Evolutionary conservation across 2,113 vertebrate genomes (phyloP), one percentile per base, ranked within the genome.

Genomic region (Neoarius graeffei): DNA sequence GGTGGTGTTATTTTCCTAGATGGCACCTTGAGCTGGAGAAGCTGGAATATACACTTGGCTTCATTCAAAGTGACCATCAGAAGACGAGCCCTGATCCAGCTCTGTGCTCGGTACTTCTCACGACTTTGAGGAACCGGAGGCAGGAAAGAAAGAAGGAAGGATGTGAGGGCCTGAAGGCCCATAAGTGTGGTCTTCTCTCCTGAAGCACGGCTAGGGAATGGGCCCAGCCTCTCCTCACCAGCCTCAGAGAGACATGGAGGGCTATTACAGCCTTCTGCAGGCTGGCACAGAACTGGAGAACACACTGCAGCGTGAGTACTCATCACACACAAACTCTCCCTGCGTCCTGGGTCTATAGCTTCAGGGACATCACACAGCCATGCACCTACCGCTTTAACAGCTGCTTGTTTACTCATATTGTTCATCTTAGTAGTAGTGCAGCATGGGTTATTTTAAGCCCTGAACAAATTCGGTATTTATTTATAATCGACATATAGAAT

Each of bases 221-320:
- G 95, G 94, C 92, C 93, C 93, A 5, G 92, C 93, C 86, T 93
- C 93, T 81, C 91, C 91, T 89, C 93, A 90, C 88, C 93, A 93
- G 87, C 92, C 96, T 8, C 93, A 94, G 60, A 91, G 90, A 91
- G 95, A 96, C 88, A 96, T 97, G 95, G 95, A 96, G 92, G 94
- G 94, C 89, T 97, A 97, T 92, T 96, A 94, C 90, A 92, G 94
- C 93, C 95, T 98, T 83, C 94, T 96, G 93, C 96, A 95, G 88
- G 94, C 95, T 19, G 95, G 95, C 90, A 96, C 95, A 30, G 93
- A 95, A 93, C 95, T 97, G 57, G 93, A 96, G 92, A 93, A 91
- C 91, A 94, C 93, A 64, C 93, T 93, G 93, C 95, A 96, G 93
- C 94, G 97, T 98, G 92, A 96, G 97, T 94, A 87, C 27, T 56